These are phyloP conservation scores for Aspidiotus destructor DNA, from an alignment of 2,888 invertebrate species.

Conservation along the genomic window DNA sequence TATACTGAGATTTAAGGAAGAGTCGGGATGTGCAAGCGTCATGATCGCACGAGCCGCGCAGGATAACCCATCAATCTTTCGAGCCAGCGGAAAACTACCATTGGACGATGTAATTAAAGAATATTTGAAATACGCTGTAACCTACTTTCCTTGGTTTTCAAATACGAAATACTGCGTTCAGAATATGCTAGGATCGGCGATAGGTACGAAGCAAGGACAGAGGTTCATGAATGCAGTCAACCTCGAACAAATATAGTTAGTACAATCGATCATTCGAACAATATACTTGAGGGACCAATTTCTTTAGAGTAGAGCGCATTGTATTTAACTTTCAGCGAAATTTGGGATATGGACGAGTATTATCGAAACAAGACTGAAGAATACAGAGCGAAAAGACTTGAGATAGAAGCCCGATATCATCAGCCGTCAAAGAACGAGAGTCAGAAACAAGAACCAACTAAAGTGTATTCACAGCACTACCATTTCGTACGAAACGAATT, in stretches of 20 bases:
- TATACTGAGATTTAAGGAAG: constrained; percentile 63
- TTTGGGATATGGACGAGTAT: constrained; percentile 72
- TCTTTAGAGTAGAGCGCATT: constrained; percentile 5
- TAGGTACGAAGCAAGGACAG: constrained; percentile 73
- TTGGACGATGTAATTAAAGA: constrained; percentile 72
- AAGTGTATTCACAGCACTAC: too few species aligned
- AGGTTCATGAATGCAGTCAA: constrained; percentile 75
- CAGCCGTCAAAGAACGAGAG: too few species aligned
- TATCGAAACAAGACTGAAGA: constrained; percentile 59
- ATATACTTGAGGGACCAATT: background rate
- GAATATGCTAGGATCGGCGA: constrained; percentile 81
- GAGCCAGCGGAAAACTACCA: constrained; percentile 61
- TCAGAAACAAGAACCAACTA: too few species aligned
- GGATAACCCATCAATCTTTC: constrained; percentile 89
- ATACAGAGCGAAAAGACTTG: constrained; percentile 58
- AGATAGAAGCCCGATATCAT: constrained; percentile 50
- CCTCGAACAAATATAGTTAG: constrained; percentile 77
- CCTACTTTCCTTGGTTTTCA: constrained; percentile 82
- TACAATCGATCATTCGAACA: constrained; percentile 10
- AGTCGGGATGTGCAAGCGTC: constrained; percentile 74
- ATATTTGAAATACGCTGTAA: constrained; percentile 68
- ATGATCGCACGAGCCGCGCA: constrained; percentile 93
- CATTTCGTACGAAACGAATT: too few species aligned
- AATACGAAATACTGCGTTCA: constrained; percentile 94
- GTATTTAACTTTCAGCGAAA: constrained; percentile 49